Evolutionary conservation across 2,797 vertebrate genomes (phyloP).

Genomic region (Phoebastria nigripes): DNA sequence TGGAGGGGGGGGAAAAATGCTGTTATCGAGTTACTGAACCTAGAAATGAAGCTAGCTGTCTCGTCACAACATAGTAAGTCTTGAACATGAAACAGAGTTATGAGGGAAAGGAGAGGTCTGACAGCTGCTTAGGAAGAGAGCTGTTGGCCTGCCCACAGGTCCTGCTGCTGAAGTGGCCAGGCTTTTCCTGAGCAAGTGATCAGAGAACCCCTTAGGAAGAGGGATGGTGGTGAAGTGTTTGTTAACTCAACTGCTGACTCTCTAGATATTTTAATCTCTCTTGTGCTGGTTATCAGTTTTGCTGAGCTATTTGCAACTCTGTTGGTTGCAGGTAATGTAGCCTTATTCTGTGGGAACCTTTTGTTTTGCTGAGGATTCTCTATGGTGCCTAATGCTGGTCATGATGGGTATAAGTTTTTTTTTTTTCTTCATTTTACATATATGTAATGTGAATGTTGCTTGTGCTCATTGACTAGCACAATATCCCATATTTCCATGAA

Average conservation of each 20-base stretch:
- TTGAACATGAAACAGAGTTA: not conserved
- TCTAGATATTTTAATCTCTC: not conserved
- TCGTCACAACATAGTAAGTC: not conserved
- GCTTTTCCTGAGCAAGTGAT: not conserved
- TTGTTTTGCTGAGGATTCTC: not conserved
- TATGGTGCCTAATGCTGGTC: not conserved
- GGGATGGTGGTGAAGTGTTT: not conserved
- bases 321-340: not conserved
- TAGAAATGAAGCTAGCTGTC: not conserved
- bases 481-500: not conserved
- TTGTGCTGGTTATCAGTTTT: not conserved
- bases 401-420: not conserved
- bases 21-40: not conserved
- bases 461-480: not conserved
- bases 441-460: not conserved
- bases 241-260: not conserved
- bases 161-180: not conserved
- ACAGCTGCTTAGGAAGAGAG: not conserved
- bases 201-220: not conserved
- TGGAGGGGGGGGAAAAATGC: fast-evolving
- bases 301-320: not conserved
- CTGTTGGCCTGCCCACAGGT: not conserved
- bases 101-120: not conserved
- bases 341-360: not conserved
- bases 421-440: not conserved